Evolutionary conservation across 2,797 vertebrate genomes (phyloP).

Genomic region (Podarcis lilfordi): DNA sequence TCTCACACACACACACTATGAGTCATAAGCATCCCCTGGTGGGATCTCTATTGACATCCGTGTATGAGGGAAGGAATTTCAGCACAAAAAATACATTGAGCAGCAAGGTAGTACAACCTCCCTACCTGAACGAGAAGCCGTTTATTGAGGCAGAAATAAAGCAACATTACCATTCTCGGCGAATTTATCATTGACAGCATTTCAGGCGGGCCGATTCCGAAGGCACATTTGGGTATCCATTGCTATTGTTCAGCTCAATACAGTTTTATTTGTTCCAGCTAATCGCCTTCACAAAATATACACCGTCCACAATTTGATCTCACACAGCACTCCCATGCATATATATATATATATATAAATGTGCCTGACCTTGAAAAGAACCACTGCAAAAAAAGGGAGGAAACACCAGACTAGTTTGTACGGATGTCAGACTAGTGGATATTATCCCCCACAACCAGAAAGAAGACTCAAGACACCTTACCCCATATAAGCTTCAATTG

Average conservation of each 20-base stretch:
- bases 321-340: background rate
- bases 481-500: no score
- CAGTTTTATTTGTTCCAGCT: conserved; percentile 7
- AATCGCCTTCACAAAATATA: conserved; percentile 17
- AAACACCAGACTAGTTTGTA: background rate
- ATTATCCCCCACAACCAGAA: no score
- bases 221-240: conserved; percentile 7
- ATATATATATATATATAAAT: background rate
- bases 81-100: background rate
- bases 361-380: background rate
- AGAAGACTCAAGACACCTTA: no score
- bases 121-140: background rate
- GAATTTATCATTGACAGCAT: background rate
- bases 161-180: background rate
- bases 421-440: no score
- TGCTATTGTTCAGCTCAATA: background rate
- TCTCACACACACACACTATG: background rate
- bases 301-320: background rate
- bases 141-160: background rate
- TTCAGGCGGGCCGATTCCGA: background rate
- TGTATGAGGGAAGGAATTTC: background rate
- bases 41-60: background rate
- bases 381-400: background rate
- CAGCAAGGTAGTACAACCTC: background rate
- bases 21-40: conserved; percentile 1